Base-by-base conservation (phyloP, 2,888 invertebrate genomes). In the Apodemia hepburni region DNA sequence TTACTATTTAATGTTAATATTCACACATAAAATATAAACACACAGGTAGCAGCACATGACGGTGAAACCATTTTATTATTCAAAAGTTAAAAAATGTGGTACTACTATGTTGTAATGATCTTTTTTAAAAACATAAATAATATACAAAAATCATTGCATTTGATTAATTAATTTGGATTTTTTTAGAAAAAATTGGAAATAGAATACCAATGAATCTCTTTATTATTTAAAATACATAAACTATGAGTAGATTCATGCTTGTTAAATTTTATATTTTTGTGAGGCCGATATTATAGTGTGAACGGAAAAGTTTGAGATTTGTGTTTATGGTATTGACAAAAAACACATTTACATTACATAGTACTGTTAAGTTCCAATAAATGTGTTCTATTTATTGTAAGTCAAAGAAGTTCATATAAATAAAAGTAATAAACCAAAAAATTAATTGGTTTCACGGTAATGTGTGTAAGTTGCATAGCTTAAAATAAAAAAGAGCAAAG, bases 1-100 rank as follows among this genome's bases (percentile, higher is more conserved):
- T 62, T 64, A 63, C 66, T 64, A 33, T 18, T n/a, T 15, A 54
- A 54, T 54, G 54, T 54, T 54, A 54, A 54, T 54, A 12, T 27
- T 54, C 27, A 54, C 54, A 54, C 54, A 54, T 54, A 54, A 27
- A 54, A 27, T 27, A 12, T 27, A 54, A 27, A 54, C 54, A 49
- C 49, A 49, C 49, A 54, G 6, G 18, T 54, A 54, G 54, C 54
- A 27, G 27, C 22, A 54, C 54, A 54, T 27, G 27, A 27, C 54
- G 15, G 27, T 27, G 9, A 54, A 22, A 54, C 54, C 54, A 54
- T 12, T 42, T 42, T n/a, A 4, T 38, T 12, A 38, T 8, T 38
- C 12, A 38, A 38, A 15, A 8, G 8, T 9, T 9, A 9, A 33
- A 33, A 33, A 33, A 6, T 12, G 22, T 22, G 18, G 17, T 11